phyloP scores from a whole-genome alignment of 2,113 vertebrate species.

The Calidris pugnax region DNA sequence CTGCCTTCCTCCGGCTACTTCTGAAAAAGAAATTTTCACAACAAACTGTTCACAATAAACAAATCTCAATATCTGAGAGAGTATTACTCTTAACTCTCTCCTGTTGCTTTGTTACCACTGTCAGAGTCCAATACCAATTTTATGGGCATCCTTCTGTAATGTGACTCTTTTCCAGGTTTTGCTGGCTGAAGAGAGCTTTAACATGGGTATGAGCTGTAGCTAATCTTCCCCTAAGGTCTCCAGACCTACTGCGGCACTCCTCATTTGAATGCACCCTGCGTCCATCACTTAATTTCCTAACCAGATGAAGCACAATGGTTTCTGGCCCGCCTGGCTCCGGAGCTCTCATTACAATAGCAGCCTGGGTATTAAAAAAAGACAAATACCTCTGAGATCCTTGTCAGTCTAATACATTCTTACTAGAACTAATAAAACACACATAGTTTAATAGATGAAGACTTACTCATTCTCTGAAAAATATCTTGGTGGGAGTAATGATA shows the following conservation, averaged over 20 bases:
- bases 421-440: constrained; percentile 32
- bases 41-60: neutral
- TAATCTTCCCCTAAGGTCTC: neutral
- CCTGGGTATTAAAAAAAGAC: constrained; percentile 30
- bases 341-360: constrained; percentile 6
- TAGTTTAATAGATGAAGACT: constrained; percentile 7
- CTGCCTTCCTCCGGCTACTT: neutral
- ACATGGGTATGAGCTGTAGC: neutral
- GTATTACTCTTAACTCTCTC: neutral
- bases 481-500: neutral
- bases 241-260: neutral
- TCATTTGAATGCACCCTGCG: neutral
- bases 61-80: neutral
- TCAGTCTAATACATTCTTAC: constrained; percentile 22
- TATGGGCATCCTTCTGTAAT: neutral
- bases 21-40: neutral
- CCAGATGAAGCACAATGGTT: neutral
- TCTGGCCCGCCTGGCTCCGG: neutral
- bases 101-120: neutral
- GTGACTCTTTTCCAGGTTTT: neutral
- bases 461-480: constrained; percentile 41
- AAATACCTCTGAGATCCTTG: constrained; percentile 36
- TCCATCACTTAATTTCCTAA: constrained; percentile 46
- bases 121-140: neutral
- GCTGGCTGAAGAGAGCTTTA: neutral